Conservation (phyloP, 2,888 invertebrate species). For the Drosophila nr. perissopoda region DNA sequence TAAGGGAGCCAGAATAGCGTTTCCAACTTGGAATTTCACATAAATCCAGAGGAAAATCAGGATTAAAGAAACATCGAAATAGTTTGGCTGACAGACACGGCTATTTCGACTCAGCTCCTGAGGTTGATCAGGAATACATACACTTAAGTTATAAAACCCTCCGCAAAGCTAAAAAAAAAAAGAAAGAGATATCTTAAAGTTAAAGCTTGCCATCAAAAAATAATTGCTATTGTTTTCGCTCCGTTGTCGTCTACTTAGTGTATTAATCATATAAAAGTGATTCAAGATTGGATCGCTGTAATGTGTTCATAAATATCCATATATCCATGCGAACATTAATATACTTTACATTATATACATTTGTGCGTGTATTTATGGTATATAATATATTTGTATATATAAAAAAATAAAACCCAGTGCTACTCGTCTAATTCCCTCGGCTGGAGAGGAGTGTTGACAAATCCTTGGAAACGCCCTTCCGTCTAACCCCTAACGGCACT, state of each 20-base stretch:
- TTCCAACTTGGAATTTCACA: not conserved
- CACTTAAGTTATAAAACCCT: not conserved
- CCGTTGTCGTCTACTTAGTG: not conserved
- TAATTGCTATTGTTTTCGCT: not conserved
- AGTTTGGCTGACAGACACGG: not conserved
- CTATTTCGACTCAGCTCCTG: not conserved
- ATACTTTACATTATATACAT: not conserved
- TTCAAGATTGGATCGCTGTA: constrained; percentile 5
- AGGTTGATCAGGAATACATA: not conserved
- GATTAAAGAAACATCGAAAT: not conserved
- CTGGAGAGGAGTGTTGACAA: constrained; percentile 63
- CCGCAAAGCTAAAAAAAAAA: not conserved
- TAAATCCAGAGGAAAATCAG: not conserved
- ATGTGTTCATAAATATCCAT: constrained; percentile 2
- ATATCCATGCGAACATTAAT: constrained; percentile 1
- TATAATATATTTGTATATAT: not conserved
- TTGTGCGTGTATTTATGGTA: not conserved
- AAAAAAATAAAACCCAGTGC: not conserved
- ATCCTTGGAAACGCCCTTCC: constrained; percentile 40
- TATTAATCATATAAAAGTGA: not conserved
- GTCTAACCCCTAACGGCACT: constrained; percentile 53
- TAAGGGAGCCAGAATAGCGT: too few species aligned
- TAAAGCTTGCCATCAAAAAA: not conserved
- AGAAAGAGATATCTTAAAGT: accelerated
- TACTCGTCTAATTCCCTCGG: constrained; percentile 6